These are phyloP conservation scores for Nowickia ferox DNA, from an alignment of 2,888 invertebrate species.

Conservation along the genomic window DNA sequence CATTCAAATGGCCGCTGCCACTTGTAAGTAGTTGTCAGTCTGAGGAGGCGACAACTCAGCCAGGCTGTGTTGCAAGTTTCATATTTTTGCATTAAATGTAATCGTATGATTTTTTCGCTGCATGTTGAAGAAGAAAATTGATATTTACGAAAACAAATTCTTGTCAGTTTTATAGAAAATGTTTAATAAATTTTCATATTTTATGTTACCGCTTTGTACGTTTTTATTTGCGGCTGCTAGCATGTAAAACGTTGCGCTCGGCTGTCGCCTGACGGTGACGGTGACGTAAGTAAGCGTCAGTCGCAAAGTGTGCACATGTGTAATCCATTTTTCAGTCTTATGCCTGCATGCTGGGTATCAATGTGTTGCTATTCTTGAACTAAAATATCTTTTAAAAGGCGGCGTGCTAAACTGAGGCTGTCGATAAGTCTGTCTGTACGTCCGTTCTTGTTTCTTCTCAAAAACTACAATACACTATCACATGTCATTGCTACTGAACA, in stretches of 20 bases:
- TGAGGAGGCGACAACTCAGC: background rate
- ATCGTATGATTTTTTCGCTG: background rate
- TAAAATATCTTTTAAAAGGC: slow-evolving; percentile 21
- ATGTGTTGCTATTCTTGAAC: background rate
- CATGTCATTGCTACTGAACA: slow-evolving; percentile 71
- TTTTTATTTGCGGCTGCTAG: slow-evolving; percentile 25
- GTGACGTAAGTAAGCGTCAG: background rate
- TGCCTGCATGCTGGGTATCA: slow-evolving; percentile 1
- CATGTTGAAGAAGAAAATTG: slow-evolving; percentile 30
- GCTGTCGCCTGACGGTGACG: background rate
- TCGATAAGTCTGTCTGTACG: slow-evolving; percentile 2
- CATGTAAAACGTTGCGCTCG: slow-evolving; percentile 1
- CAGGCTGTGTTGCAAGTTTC: background rate
- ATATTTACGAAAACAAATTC: slow-evolving; percentile 70
- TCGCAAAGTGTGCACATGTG: background rate
- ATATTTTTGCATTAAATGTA: slow-evolving; percentile 1
- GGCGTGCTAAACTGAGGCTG: background rate
- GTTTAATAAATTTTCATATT: slow-evolving; percentile 73
- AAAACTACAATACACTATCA: slow-evolving; percentile 65
- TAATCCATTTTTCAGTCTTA: slow-evolving; percentile 1
- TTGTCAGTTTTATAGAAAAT: slow-evolving; percentile 72
- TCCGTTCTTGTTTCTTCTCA: slow-evolving; percentile 11
- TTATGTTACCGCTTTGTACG: slow-evolving; percentile 69
- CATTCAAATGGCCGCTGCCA: background rate
- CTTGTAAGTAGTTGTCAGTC: background rate